A percentile compares a stretch with the other conserved stretches of the same genome.
phyloP scores from a whole-genome alignment of 1,140 invertebrate species.

The Trinorchestia longiramus region DNA sequence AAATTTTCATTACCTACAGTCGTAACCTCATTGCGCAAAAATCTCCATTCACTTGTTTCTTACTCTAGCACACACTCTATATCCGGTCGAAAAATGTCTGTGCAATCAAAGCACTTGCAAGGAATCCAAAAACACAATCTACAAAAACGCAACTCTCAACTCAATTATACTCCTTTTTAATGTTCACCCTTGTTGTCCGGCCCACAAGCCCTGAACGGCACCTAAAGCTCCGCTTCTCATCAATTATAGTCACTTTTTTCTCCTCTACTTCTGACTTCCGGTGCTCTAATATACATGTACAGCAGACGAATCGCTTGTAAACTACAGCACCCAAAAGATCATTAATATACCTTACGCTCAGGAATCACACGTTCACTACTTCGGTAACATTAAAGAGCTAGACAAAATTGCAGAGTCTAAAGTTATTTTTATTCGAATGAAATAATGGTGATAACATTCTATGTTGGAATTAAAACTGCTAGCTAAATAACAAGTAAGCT shows the following conservation, averaged over 20 bases:
- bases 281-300: not conserved
- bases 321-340: not conserved
- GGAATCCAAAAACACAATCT: not conserved
- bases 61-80: not conserved
- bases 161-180: not conserved
- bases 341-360: too few relatives aligned
- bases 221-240: not conserved
- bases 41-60: not conserved
- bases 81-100: not conserved
- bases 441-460: too few relatives aligned
- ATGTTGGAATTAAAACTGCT: too few relatives aligned
- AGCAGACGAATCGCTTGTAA: too few relatives aligned
- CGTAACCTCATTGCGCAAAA: too few relatives aligned
- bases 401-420: too few relatives aligned
- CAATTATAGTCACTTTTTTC: not conserved
- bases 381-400: too few relatives aligned
- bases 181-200: too few relatives aligned
- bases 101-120: not conserved
- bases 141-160: not conserved
- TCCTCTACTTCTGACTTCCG: not conserved
- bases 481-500: not conserved
- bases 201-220: too few relatives aligned
- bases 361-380: too few relatives aligned
- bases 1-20: too few relatives aligned
- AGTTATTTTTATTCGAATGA: too few relatives aligned